These are phyloP conservation scores for Himalopsyche japonica DNA, from an alignment of 2,888 invertebrate genomes.

Conservation along the genomic window DNA sequence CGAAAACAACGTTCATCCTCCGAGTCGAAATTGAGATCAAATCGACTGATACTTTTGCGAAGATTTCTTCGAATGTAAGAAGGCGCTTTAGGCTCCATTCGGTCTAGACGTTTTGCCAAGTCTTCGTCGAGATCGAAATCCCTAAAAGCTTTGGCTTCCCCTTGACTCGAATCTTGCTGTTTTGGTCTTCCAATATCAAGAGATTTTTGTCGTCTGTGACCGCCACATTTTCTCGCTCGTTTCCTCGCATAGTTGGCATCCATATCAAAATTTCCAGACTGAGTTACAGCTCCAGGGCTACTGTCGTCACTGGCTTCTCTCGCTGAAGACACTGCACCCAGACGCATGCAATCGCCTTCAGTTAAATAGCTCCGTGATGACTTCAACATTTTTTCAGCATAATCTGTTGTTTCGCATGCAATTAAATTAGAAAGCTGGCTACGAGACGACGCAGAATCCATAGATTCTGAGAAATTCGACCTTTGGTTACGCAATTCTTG, in stretches of 20 bases:
- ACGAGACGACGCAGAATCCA: conserved; percentile 37
- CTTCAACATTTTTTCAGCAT: conserved; percentile 39
- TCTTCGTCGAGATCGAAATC: conserved; percentile 50
- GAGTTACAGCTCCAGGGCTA: conserved; percentile 33
- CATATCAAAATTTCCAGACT: conserved; percentile 17
- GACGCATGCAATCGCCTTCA: conserved; percentile 31
- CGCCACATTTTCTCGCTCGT: conserved; percentile 29
- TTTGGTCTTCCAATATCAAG: conserved; percentile 33
- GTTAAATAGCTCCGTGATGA: conserved; percentile 37
- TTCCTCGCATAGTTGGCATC: conserved; percentile 34
- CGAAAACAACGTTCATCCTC: conserved; percentile 44
- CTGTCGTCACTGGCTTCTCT: conserved; percentile 37
- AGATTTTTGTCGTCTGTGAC: conserved; percentile 36
- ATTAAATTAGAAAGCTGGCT: conserved; percentile 31
- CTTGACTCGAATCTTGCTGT: conserved; percentile 18
- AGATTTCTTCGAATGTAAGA: conserved; percentile 30
- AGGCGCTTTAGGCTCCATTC: conserved; percentile 35
- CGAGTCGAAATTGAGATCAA: conserved; percentile 39
- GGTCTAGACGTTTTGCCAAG: conserved; percentile 34
- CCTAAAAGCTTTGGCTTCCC: conserved; percentile 25
- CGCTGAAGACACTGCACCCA: conserved; percentile 31
- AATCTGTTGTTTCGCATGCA: conserved; percentile 30
- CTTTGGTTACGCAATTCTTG: conserved; percentile 35
- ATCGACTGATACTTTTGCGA: conserved; percentile 35
- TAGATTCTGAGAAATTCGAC: conserved; percentile 35